Base-by-base conservation (phyloP, 2,113 vertebrate species). In the Tachysurus fulvidraco region DNA sequence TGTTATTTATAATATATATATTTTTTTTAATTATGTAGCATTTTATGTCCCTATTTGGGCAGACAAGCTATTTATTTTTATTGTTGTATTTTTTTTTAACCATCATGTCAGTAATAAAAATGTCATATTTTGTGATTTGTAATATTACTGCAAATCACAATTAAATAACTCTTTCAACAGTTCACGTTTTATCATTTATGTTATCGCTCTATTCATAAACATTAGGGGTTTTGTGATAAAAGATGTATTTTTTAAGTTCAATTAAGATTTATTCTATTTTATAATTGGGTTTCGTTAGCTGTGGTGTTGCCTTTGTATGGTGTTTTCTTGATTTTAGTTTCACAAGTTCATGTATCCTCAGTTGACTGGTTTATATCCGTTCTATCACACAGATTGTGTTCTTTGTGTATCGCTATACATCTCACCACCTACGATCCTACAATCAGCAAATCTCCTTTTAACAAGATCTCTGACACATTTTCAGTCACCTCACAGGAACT, bases 381-480 rank as follows among this genome's bases (percentile, higher is more conserved):
- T 78, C 74, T 28, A 16, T 78, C 54, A 57, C 7, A 79, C 17
- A 57, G 77, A 57, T 79, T 65, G 23, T 60, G 28, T 25, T 28
- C 25, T 30, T 25, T 46, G 57, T 62, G 30, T 81, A 44, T 81
- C 23, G 0, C 25, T 8, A 28, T 50, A 41, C n/a, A 17, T 52
- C 52, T 23, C 25, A 83, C 44, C 62, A 60, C 25, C 65, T 78
- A 36, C 36, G 55, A 85, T 28, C 25, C 57, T 62, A 11, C 41
- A 60, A 50, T 77, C 71, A 28, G 25, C 5, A 64, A 64, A 64
- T 62, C 36, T 82, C 28, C 41, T 41, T 81, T 78, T 55, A 78
- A 55, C 71, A 28, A 14, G 21, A 69, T 85, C 84, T 67, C 76
- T 55, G 76, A 55, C 84, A 65, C 28, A 41, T 9, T 80, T 67